Conservation (phyloP, 2,113 vertebrate genomes). For the Pteropus alecto region DNA sequence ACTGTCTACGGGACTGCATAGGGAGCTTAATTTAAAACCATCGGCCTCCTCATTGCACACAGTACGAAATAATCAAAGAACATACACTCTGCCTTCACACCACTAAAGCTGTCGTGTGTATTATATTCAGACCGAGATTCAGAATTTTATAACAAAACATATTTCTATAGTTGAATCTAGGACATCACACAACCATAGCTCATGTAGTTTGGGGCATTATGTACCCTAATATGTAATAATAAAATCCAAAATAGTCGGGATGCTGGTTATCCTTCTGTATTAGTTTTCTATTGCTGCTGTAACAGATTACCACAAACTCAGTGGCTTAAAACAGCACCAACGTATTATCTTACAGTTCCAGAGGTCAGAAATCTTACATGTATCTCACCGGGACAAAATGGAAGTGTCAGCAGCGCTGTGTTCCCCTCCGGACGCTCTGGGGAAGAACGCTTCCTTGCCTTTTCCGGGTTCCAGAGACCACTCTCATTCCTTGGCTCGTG, state of each 20-base stretch:
- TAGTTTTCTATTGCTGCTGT: not conserved
- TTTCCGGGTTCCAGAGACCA: not conserved
- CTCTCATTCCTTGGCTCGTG: not conserved
- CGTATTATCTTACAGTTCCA: not conserved
- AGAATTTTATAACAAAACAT: conserved; percentile 43
- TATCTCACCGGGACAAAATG: not conserved
- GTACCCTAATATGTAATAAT: not conserved
- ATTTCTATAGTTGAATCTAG: not conserved
- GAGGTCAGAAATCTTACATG: not conserved
- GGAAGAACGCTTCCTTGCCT: not conserved
- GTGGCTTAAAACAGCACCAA: not conserved
- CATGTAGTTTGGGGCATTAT: not conserved
- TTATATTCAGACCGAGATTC: conserved; percentile 44
- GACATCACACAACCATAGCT: not conserved
- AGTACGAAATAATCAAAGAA: conserved; percentile 46
- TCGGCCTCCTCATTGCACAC: conserved; percentile 42
- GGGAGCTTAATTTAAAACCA: conserved; percentile 52
- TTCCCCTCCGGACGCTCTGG: not conserved
- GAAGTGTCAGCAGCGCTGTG: not conserved
- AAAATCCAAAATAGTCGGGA: not conserved
- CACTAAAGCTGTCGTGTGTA: not conserved
- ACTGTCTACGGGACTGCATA: not conserved
- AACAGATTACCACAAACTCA: not conserved
- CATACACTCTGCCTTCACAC: not conserved
- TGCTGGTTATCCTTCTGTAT: not conserved